Base-by-base conservation (phyloP, 2,797 vertebrate genomes). In the Nasua narica region DNA sequence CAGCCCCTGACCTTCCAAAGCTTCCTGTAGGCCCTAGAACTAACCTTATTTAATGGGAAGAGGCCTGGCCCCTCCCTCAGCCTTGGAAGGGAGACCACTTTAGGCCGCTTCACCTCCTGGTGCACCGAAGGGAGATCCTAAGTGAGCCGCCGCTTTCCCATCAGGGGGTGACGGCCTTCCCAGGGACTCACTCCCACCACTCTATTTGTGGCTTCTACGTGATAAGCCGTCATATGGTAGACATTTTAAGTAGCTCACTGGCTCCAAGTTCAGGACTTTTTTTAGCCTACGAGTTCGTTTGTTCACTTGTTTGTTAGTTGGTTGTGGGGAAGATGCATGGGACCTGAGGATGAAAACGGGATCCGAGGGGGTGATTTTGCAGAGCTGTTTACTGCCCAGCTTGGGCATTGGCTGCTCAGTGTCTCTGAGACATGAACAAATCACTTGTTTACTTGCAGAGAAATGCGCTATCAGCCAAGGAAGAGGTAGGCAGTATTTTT, bases 361-460 rank as follows among this genome's bases (percentile, higher is more conserved):
- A 87, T 32, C 43, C 21, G 50, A 67, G 74, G 94, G 76, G 18
- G 58, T 29, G 40, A 21, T 76, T 88, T 78, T 60, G 16, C n/a
- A 58, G 21, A 83, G 43, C 46, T 40, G 2, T 85, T 89, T 56
- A 35, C 62, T 65, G 46, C 62, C 70, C 35, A 3, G 48, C 32
- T 27, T 23, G 54, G 46, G 32, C 29, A 3, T 52, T 29, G 1
- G 29, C 86, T 37, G 72, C 43, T 78, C 88, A 6, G 23, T 6
- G n/a, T 83, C 76, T 83, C 70, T 2, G 52, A 87, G 84, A 50
- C 19, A 4, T 2, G 16, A 95, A 90, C 87, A 86, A 18, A 60
- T 25, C 60, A 16, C 83, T 48, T 74, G 37, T 91, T 96, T 84
- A n/a, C 91, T 84, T 96, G 67, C 62, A 84, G 56, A 70, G 48